Evolutionary conservation across 2,113 vertebrate species (phyloP).

Genomic region (Zosterops japonicus): DNA sequence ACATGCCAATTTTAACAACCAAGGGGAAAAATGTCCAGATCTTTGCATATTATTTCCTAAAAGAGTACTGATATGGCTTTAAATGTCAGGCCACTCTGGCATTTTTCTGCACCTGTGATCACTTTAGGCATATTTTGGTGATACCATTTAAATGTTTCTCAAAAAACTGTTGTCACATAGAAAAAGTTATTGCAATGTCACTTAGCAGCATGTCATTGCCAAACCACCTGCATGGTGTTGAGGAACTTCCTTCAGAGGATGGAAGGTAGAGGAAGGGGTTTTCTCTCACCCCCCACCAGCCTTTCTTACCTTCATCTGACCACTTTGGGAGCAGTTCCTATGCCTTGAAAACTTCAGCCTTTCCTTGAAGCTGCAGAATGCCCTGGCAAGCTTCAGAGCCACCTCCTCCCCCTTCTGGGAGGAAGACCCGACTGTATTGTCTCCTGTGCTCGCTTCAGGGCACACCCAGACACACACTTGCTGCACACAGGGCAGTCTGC

Average conservation of each 20-base stretch:
- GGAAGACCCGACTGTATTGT: not conserved
- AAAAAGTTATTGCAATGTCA: not conserved
- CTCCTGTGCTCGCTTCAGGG: not conserved
- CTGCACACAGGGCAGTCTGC: not conserved
- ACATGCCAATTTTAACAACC: not conserved
- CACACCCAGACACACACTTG: not conserved
- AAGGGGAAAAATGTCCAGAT: not conserved
- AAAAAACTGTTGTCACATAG: not conserved
- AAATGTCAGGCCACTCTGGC: not conserved
- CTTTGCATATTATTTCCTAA: not conserved
- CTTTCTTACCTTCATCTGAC: not conserved
- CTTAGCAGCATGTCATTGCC: not conserved
- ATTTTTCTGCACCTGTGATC: not conserved
- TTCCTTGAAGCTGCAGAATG: not conserved
- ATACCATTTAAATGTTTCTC: not conserved
- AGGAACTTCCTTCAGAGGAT: not conserved
- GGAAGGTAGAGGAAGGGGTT: not conserved
- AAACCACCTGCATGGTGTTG: not conserved
- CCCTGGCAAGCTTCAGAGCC: not conserved
- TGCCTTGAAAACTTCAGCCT: not conserved
- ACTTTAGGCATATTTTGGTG: not conserved
- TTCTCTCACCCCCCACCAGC: not conserved
- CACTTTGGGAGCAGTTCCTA: not conserved
- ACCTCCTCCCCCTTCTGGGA: fast-evolving
- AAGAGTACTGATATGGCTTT: not conserved